A percentile compares a stretch with the other conserved stretches of the same genome.
These are phyloP conservation scores for Mesochorus sp. DNA, from an alignment of 2,888 invertebrate genomes.

Conservation along the genomic window DNA sequence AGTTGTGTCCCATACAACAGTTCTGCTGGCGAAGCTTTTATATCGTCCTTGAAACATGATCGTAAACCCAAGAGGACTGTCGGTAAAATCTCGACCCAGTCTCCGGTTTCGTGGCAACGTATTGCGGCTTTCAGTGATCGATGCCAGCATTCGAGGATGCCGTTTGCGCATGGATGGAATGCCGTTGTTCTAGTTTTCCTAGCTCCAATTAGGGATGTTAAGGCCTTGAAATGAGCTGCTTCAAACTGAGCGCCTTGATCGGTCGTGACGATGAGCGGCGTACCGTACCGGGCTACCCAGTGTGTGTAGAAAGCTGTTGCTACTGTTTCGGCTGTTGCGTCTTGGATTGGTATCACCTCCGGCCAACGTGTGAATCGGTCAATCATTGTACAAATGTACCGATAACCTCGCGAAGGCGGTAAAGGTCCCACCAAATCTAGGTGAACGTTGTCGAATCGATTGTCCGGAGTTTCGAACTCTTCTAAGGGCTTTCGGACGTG, in stretches of 20 bases:
- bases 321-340: constrained; percentile 48
- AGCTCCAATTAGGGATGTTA: neutral
- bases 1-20: neutral
- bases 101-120: constrained; percentile 4
- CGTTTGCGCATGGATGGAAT: constrained; percentile 30
- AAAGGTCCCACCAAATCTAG: constrained; percentile 61
- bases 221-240: constrained; percentile 12
- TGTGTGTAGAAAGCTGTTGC: constrained; percentile 28
- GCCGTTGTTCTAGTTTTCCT: constrained; percentile 17
- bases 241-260: constrained; percentile 35
- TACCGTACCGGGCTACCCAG: constrained; percentile 32
- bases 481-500: constrained; percentile 64
- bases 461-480: constrained; percentile 62
- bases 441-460: constrained; percentile 60
- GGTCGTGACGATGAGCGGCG: constrained; percentile 16
- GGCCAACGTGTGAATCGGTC: constrained; percentile 59
- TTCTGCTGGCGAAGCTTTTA: constrained; percentile 9
- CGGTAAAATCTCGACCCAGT: constrained; percentile 29
- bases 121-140: constrained; percentile 27
- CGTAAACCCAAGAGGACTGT: constrained; percentile 18
- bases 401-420: constrained; percentile 28
- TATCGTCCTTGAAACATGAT: too few species aligned
- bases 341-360: constrained; percentile 53
- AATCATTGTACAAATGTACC: constrained; percentile 61
- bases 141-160: constrained; percentile 37